phyloP scores from a whole-genome alignment of 2,888 invertebrate genomes.

The Drosophila pegasa region DNA sequence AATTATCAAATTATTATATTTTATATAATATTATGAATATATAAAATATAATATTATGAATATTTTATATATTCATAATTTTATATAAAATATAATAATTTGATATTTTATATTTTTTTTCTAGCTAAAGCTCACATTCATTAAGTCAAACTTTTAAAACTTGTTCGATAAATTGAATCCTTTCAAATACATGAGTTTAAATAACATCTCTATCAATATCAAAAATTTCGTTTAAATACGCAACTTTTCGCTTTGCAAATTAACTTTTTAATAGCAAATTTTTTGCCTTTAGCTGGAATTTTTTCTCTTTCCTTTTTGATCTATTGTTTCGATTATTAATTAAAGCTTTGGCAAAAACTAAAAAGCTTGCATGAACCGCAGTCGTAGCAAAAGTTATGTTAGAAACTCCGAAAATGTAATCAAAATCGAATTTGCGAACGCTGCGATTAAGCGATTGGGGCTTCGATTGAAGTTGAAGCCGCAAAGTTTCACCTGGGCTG shows the following conservation, averaged over 20 bases:
- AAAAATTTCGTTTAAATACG: background rate
- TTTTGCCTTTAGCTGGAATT: constrained; percentile 3
- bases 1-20: too few relatives aligned
- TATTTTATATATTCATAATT: too few relatives aligned
- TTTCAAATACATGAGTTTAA: background rate
- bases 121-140: too few relatives aligned
- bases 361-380: constrained; percentile 11
- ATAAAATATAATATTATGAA: too few relatives aligned
- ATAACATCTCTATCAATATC: background rate
- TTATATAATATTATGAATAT: too few relatives aligned
- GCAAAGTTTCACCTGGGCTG: constrained; percentile 54
- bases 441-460: constrained; percentile 19
- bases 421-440: constrained; percentile 29
- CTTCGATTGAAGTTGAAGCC: constrained; percentile 32
- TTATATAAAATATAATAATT: too few relatives aligned
- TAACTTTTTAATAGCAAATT: constrained; percentile 20
- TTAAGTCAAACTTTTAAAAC: background rate
- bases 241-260: constrained; percentile 27
- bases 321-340: constrained; percentile 50
- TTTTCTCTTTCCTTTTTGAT: background rate
- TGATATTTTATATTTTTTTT: too few relatives aligned
- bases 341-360: constrained; percentile 38
- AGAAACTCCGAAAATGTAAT: constrained; percentile 36
- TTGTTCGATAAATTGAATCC: background rate
- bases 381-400: constrained; percentile 24